Conservation (phyloP, 2,797 vertebrate genomes). For the Helostoma temminkii region DNA sequence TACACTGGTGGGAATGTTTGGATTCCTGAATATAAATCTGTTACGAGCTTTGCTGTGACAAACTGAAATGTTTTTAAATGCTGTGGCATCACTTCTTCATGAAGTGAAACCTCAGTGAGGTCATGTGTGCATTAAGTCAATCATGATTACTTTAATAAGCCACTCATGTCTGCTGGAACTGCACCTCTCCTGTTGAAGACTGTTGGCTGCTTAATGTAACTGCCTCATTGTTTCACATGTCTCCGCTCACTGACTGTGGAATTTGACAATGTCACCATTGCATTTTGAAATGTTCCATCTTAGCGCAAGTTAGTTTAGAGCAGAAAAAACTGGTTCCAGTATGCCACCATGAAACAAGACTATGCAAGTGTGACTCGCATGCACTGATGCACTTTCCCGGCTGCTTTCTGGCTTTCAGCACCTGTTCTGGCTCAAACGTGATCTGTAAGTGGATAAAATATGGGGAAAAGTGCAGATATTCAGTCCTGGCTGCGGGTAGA, state of each 20-base stretch:
- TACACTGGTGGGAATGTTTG: slow-evolving; percentile 1
- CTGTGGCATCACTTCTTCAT: slow-evolving; percentile 35
- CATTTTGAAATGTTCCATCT: not conserved
- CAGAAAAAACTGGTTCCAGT: slow-evolving; percentile 2
- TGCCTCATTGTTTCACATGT: not conserved
- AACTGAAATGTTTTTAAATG: slow-evolving; percentile 40
- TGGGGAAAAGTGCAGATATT: not conserved
- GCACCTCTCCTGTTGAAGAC: slow-evolving; percentile 2
- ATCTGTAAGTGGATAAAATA: not conserved
- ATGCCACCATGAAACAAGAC: not conserved
- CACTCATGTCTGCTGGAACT: slow-evolving; percentile 1
- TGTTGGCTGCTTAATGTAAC: not conserved
- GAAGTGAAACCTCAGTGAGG: slow-evolving; percentile 19
- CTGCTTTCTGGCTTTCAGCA: too few relatives aligned
- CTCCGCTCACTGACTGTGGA: not conserved
- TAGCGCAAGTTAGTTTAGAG: too few relatives aligned
- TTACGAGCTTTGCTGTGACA: slow-evolving; percentile 18
- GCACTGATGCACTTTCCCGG: not conserved
- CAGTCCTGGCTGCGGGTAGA: not conserved
- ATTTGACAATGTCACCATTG: not conserved
- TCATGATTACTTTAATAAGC: slow-evolving; percentile 30
- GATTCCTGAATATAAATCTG: slow-evolving; percentile 41
- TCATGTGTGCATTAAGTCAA: slow-evolving; percentile 39
- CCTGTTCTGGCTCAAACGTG: not conserved
- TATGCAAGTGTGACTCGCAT: too few relatives aligned